Base-by-base conservation (phyloP, 1,140 invertebrate species). In the Pseudomyrmex cubaensis region DNA sequence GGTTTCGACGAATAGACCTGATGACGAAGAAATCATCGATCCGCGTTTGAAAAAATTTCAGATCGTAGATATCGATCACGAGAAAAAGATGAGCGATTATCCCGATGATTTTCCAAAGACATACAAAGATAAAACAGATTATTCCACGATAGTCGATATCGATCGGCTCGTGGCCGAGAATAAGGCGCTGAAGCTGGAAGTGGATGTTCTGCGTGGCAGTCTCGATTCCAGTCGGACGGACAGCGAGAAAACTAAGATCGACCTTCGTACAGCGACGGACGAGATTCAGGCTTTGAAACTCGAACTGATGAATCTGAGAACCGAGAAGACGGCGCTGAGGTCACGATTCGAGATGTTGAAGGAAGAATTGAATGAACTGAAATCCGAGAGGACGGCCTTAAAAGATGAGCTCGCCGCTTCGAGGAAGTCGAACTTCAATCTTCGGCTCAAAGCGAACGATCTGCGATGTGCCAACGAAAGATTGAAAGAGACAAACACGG, bases 401-500 rank as follows among this genome's bases (percentile, higher is more conserved):
- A 91, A 91, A 52, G 57, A 86, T 2, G 90, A 91, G 52, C 82
- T 90, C 20, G 63, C 61, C 3, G 56, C 64, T 7, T 76, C 73
- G 17, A 90, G 87, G 20, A 82, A 82, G 61, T 70, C 63, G 20
- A 90, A 90, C 66, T 62, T 78, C 12, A 75, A 80, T 48, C 25
- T 90, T 0, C 84, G 61, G 59, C 69, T 62, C 12, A 83, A 67
- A 25, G 46, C 15, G 50, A 82, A 83, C 46, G 73, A 84, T 22
- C 46, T 90, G 12, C 72, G 44, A 5, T 20, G 17, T 44, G 72
- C 69, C 59, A 82, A 80, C 44, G 75, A 89, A 78, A 87, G 83
- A 57, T 61, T 88, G n/a, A 73, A 62, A 15, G 46, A 64, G 20
- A 61, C 50, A 0, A 87, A 80, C 35, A 9, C n/a, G 10, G 59